Conservation (phyloP, 1,140 invertebrate species). For the Tetraneura akinire region DNA sequence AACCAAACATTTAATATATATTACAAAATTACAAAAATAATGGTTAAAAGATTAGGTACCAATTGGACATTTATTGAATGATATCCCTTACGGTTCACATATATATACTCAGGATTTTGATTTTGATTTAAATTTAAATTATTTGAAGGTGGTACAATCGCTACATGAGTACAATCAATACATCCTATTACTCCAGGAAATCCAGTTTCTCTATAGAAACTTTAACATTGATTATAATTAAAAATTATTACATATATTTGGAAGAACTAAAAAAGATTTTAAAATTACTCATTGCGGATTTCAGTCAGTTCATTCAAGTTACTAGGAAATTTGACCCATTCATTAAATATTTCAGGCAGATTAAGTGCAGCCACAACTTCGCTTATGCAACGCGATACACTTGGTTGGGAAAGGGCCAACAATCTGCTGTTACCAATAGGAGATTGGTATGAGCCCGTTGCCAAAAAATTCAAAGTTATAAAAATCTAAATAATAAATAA, state of each 20-base stretch:
- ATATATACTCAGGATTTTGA: not conserved
- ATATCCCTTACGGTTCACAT: not conserved
- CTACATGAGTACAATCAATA: not conserved
- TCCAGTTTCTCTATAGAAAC: not conserved
- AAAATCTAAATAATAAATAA: slow-evolving; percentile 1
- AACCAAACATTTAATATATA: not conserved
- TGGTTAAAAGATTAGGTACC: not conserved
- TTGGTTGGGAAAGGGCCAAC: not conserved
- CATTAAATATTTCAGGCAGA: not conserved
- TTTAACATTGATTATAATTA: not conserved
- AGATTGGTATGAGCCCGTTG: not conserved
- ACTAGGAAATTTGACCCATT: not conserved
- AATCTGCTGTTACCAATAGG: not conserved
- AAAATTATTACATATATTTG: too few relatives aligned
- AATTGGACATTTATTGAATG: not conserved
- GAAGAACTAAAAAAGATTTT: not conserved
- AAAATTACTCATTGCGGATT: not conserved
- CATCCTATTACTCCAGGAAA: not conserved
- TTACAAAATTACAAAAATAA: too few relatives aligned
- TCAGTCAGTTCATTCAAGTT: not conserved
- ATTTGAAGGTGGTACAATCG: not conserved
- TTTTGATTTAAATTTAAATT: not conserved
- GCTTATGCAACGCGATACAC: not conserved
- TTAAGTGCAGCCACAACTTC: not conserved
- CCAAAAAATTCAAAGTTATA: slow-evolving; percentile 22